These are phyloP conservation scores for Nestor notabilis DNA, from an alignment of 2,113 vertebrate genomes.

Conservation along the genomic window DNA sequence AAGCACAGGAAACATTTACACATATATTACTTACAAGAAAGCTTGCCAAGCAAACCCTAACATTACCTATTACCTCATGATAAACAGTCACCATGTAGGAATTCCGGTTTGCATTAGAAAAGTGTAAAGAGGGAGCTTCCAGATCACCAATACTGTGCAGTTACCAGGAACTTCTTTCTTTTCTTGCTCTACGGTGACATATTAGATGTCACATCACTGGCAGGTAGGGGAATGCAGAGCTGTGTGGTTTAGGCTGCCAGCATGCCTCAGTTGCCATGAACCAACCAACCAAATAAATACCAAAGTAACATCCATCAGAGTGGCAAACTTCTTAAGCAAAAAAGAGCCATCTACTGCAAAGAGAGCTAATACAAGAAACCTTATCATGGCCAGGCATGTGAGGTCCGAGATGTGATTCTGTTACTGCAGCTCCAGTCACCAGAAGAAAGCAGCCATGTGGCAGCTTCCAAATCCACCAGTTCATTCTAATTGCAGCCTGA, in stretches of 20 bases:
- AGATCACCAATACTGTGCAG: not conserved
- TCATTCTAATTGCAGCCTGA: not conserved
- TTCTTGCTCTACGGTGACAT: not conserved
- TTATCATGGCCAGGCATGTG: no score
- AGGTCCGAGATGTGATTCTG: not conserved
- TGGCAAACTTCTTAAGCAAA: not conserved
- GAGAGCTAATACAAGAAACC: not conserved
- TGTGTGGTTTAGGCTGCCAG: not conserved
- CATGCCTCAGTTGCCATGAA: not conserved
- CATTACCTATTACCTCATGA: not conserved
- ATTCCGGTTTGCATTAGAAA: not conserved
- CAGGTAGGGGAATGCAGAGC: not conserved
- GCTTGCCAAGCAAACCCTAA: not conserved
- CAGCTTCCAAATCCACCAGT: not conserved
- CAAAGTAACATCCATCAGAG: not conserved
- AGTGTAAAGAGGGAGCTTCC: not conserved
- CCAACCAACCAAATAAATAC: not conserved
- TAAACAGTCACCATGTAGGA: not conserved
- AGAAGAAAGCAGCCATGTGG: accelerated
- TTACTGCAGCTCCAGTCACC: no score
- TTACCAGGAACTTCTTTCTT: not conserved
- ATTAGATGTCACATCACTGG: not conserved
- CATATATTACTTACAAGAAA: not conserved
- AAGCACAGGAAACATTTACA: not conserved
- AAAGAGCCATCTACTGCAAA: not conserved